A percentile compares a stretch with the other conserved stretches of the same genome.
These are phyloP conservation scores for Heliothis subflexa DNA, from an alignment of 1,140 invertebrate species.

Conservation along the genomic window DNA sequence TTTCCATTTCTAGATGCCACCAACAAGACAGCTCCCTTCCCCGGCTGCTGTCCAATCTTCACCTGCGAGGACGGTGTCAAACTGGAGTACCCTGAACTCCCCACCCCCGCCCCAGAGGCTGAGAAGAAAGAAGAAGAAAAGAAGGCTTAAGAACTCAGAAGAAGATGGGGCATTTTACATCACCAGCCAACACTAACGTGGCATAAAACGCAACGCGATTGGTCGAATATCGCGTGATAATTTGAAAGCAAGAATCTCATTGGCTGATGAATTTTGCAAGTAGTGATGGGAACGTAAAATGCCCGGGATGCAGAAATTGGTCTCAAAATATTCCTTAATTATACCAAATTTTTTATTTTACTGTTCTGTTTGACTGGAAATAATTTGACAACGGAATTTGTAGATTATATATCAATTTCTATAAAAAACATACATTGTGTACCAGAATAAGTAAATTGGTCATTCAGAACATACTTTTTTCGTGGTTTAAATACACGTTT, in stretches of 20 bases:
- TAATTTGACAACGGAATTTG: conserved; percentile 9
- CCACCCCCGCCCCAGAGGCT: conserved; percentile 88
- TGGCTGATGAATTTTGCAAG: conserved; percentile 1
- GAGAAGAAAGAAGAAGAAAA: conserved; percentile 83
- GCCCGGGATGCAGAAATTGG: conserved; percentile 56
- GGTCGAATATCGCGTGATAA: conserved; percentile 16
- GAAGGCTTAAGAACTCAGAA: conserved; percentile 74
- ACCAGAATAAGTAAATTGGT: conserved; percentile 1
- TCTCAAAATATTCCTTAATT: conserved; percentile 61
- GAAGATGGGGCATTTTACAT: conserved; percentile 44
- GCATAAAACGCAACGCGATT: conserved; percentile 11
- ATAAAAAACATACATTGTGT: too few species aligned
- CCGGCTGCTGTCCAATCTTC: conserved; percentile 93
- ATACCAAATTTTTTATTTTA: conserved; percentile 55
- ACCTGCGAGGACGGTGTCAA: conserved; percentile 94
- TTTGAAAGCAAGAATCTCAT: conserved; percentile 27
- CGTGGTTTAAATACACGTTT: conserved; percentile 16
- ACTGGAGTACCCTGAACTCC: conserved; percentile 94
- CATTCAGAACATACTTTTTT: conserved; percentile 21
- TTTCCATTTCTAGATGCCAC: conserved; percentile 89
- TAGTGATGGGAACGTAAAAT: conserved; percentile 41
- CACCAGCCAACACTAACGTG: neutral
- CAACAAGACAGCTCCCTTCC: conserved; percentile 95
- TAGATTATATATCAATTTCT: neutral
- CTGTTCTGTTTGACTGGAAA: conserved; percentile 25